A percentile compares a stretch with the other conserved stretches of the same genome.
Evolutionary conservation across 37 sponge, comb jelly and placozoan genomes (phyloP).

Genomic region (Oopsacas minuta): DNA sequence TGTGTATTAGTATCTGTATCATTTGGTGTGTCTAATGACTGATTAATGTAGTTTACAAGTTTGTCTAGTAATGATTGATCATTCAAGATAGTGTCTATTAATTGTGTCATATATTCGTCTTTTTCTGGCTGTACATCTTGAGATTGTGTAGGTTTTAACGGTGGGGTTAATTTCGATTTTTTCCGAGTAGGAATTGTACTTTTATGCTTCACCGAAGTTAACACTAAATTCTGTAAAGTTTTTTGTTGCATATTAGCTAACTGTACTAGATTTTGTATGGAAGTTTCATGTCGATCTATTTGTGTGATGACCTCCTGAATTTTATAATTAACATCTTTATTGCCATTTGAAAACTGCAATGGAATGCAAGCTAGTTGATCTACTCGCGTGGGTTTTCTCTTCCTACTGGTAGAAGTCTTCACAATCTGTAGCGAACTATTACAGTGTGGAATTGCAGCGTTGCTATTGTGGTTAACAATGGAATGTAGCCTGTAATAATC

Average conservation of each 20-base stretch:
- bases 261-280: background rate
- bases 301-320: background rate
- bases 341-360: background rate
- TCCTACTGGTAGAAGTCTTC: background rate
- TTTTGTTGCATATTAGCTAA: conserved; percentile 7
- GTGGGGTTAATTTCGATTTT: background rate
- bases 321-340: background rate
- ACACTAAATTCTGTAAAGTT: background rate
- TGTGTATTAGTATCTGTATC: background rate
- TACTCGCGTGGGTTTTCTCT: background rate
- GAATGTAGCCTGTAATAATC: background rate
- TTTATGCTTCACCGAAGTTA: background rate
- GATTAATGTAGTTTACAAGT: conserved; percentile 3
- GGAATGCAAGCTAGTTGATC: conserved; percentile 7
- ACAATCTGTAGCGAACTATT: background rate
- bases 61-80: background rate
- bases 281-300: background rate
- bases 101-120: conserved; percentile 11
- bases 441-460: background rate
- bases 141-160: background rate
- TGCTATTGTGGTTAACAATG: background rate
- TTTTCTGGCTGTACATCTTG: background rate
- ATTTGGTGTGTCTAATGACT: background rate
- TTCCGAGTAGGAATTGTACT: background rate
- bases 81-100: background rate